Conservation (phyloP, 1,140 invertebrate genomes). For the Drosophila malerkotliana region DNA sequence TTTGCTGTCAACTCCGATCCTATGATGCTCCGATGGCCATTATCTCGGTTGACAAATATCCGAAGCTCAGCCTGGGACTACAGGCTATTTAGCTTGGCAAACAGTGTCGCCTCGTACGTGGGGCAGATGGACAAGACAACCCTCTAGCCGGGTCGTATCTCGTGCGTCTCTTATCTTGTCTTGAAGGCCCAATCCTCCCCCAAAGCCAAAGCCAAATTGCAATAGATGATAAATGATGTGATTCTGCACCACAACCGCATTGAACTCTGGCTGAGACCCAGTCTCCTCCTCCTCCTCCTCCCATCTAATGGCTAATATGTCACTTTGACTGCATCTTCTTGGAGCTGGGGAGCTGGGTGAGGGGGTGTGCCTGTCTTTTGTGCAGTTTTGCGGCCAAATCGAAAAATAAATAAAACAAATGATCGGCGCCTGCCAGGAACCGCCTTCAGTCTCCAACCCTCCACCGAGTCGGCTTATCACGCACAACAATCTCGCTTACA, state of each 20-base stretch:
- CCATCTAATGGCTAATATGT: constrained; percentile 70
- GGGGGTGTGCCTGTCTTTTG: constrained; percentile 14
- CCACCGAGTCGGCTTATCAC: constrained; percentile 52
- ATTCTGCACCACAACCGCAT: constrained; percentile 58
- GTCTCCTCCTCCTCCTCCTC: not conserved
- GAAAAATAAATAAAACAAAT: constrained; percentile 82
- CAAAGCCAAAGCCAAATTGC: constrained; percentile 64
- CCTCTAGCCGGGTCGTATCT: constrained; percentile 4
- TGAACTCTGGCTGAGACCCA: constrained; percentile 32
- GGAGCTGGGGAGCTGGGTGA: not conserved
- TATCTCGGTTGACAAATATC: constrained; percentile 43
- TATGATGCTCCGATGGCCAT: constrained; percentile 9
- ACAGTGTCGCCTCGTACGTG: constrained; percentile 25
- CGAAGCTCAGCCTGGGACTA: constrained; percentile 33
- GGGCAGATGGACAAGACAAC: constrained; percentile 24
- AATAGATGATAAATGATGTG: constrained; percentile 77
- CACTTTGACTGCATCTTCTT: constrained; percentile 62
- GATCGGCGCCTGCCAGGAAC: constrained; percentile 42
- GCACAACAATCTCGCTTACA: constrained; percentile 68
- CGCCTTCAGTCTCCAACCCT: constrained; percentile 1
- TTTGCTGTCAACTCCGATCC: constrained; percentile 17
- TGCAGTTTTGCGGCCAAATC: constrained; percentile 63
- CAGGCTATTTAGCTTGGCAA: constrained; percentile 39
- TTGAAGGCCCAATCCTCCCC: constrained; percentile 5
- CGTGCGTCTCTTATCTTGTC: constrained; percentile 39